phyloP scores from a whole-genome alignment of 1,140 invertebrate species.

The Camponotus vicinus region DNA sequence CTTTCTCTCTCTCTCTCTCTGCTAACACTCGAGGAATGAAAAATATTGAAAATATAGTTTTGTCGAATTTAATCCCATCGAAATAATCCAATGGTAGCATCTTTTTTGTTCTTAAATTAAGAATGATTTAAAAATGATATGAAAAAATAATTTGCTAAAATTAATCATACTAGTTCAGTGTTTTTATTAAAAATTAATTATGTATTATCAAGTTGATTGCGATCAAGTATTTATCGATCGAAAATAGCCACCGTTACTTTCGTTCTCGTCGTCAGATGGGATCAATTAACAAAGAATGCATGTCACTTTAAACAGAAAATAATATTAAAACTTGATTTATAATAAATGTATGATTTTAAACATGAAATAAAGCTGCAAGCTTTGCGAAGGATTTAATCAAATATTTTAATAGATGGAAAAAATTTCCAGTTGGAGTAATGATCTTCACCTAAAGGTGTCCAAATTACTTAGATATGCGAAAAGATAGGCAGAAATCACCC shows the following conservation, averaged over 20 bases:
- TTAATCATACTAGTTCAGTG: background rate
- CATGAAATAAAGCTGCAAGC: no score
- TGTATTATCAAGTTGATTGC: constrained; percentile 23
- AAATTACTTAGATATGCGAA: background rate
- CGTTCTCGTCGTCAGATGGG: background rate
- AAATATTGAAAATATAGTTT: background rate
- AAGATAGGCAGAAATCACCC: background rate
- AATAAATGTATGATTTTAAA: background rate
- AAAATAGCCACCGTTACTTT: constrained; percentile 30
- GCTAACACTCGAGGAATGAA: background rate
- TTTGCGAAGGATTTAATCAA: background rate
- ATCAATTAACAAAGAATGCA: background rate
- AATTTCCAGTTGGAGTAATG: background rate
- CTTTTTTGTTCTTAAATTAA: background rate
- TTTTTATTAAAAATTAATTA: constrained; percentile 18
- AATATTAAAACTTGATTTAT: background rate
- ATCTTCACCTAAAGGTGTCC: background rate
- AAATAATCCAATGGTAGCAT: background rate
- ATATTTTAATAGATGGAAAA: background rate
- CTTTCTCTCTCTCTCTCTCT: no score
- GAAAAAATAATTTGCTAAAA: background rate
- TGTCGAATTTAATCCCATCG: background rate
- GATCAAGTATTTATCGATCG: constrained; percentile 12
- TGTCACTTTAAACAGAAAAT: background rate
- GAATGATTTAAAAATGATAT: no score